Conservation (phyloP, 2,888 invertebrate genomes). For the Tinea pellionella region DNA sequence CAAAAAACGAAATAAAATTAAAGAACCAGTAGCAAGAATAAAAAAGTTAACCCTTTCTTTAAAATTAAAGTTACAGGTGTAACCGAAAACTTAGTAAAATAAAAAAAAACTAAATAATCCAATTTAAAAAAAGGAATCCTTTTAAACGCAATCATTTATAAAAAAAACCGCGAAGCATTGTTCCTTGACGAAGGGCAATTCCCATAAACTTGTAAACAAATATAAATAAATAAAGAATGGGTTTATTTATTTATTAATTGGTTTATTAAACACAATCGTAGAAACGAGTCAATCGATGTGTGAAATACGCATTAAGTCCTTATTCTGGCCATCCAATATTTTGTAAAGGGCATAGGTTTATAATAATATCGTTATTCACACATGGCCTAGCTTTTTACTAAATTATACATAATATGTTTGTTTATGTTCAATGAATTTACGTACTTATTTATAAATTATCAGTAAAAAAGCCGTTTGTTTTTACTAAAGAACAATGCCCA, state of each 20-base stretch:
- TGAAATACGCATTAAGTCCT: conserved; percentile 56
- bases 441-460: neutral
- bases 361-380: conserved; percentile 1
- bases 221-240: conserved; percentile 38
- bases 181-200: conserved; percentile 23
- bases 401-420: neutral
- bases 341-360: neutral
- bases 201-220: conserved; percentile 36
- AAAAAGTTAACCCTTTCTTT: too few species aligned
- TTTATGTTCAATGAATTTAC: neutral
- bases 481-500: too few species aligned
- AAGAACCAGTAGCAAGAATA: too few species aligned
- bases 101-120: neutral
- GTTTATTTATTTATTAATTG: conserved; percentile 52
- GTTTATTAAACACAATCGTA: conserved; percentile 44
- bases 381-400: conserved; percentile 1
- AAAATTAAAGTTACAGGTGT: too few species aligned
- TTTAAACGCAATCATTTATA: neutral
- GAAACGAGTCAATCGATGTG: conserved; percentile 56
- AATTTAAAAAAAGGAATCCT: neutral
- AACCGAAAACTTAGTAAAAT: neutral
- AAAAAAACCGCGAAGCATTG: conserved; percentile 15
- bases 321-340: neutral
- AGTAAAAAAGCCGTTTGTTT: too few species aligned
- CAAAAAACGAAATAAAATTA: too few species aligned